Conservation (phyloP, 2,113 vertebrate species). For the Ranitomeya variabilis region DNA sequence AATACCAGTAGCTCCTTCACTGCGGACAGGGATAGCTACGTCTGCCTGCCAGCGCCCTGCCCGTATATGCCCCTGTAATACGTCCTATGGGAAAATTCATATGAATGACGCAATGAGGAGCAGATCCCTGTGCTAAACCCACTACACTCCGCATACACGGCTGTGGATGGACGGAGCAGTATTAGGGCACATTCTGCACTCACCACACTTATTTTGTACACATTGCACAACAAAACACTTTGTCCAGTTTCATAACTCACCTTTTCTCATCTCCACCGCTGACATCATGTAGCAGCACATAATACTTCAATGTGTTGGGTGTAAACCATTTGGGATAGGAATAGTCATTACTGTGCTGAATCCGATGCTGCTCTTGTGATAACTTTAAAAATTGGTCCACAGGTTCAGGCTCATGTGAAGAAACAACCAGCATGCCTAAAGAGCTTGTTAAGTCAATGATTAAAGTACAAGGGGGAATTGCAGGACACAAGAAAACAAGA, state of each 20-base stretch:
- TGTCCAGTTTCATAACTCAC: conserved; percentile 66
- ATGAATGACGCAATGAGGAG: no score
- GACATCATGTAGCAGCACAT: conserved; percentile 92
- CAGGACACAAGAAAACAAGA: background rate
- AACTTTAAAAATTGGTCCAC: conserved; percentile 94
- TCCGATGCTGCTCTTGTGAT: conserved; percentile 94
- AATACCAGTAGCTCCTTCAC: no score
- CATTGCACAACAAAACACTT: background rate
- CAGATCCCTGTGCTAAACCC: no score
- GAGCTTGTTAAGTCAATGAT: conserved; percentile 62
- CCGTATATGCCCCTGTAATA: no score
- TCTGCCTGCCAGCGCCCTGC: no score
- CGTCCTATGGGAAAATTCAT: no score
- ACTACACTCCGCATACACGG: no score
- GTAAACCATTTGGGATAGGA: conserved; percentile 95
- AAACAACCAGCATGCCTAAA: conserved; percentile 93
- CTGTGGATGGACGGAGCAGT: no score
- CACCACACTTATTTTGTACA: background rate
- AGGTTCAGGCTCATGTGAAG: conserved; percentile 86
- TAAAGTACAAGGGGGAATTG: background rate
- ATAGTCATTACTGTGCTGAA: conserved; percentile 94
- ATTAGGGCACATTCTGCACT: no score
- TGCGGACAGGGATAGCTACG: no score
- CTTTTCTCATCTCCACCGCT: conserved; percentile 88
- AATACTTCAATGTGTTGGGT: conserved; percentile 97